Percentiles rank a stretch among this genome's conserved stretches.
Evolutionary conservation across 2,888 invertebrate species (phyloP).

Genomic region (Panopea generosa): DNA sequence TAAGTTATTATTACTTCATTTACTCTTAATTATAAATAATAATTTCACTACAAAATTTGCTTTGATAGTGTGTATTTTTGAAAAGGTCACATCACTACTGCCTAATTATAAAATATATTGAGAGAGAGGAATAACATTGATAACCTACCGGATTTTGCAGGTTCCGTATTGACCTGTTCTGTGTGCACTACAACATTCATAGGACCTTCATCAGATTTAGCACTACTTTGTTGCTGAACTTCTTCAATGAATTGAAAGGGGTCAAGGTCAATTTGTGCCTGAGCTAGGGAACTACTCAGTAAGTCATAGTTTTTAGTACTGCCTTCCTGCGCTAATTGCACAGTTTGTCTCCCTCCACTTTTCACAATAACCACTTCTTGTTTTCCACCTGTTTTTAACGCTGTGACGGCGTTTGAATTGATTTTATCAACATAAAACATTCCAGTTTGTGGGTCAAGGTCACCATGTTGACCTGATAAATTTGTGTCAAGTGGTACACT

Average conservation of each 20-base stretch:
- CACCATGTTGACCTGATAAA: constrained; percentile 55
- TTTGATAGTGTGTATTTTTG: too few species aligned
- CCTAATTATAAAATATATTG: too few species aligned
- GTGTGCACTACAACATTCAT: too few species aligned
- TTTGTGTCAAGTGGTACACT: not conserved
- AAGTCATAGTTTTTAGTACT: constrained; percentile 65
- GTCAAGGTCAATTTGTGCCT: constrained; percentile 83
- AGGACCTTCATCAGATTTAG: too few species aligned
- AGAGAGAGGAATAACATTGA: too few species aligned
- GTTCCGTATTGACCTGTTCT: too few species aligned
- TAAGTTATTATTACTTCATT: too few species aligned
- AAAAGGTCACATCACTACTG: too few species aligned
- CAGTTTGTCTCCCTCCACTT: constrained; percentile 11
- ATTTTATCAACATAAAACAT: constrained; percentile 71
- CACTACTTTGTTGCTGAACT: constrained; percentile 33
- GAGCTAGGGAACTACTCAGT: constrained; percentile 80
- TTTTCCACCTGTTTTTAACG: not conserved
- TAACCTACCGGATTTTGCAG: too few species aligned
- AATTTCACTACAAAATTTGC: too few species aligned
- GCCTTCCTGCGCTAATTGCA: not conserved
- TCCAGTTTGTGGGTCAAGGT: constrained; percentile 82
- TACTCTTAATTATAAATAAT: too few species aligned
- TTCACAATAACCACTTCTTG: constrained; percentile 33
- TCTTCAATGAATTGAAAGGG: constrained; percentile 81
- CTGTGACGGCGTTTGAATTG: constrained; percentile 19